Conservation (phyloP, 2,113 vertebrate genomes). For the Tor tambroides region DNA sequence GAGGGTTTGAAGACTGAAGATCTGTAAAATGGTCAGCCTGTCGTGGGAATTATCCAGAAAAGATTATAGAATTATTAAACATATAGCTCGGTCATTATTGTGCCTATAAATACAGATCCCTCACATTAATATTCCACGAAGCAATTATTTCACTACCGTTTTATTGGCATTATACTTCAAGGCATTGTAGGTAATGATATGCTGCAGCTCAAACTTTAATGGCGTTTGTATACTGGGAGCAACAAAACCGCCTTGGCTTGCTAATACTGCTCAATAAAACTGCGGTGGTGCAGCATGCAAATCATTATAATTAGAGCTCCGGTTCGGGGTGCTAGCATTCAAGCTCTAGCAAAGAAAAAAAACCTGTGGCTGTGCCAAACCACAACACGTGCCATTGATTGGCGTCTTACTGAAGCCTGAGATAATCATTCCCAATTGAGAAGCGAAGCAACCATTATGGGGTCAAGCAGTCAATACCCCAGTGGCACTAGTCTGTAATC, state of each 20-base stretch:
- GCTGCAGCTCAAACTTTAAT: background rate
- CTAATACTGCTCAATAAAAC: conserved; percentile 29
- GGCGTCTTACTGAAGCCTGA: conserved; percentile 22
- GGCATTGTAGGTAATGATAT: background rate
- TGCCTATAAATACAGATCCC: conserved; percentile 19
- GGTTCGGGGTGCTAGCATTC: background rate
- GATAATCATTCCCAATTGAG: conserved; percentile 41
- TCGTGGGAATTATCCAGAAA: background rate
- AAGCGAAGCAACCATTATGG: conserved; percentile 27
- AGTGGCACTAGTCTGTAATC: conserved; percentile 66
- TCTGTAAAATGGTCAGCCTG: background rate
- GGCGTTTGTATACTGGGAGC: background rate
- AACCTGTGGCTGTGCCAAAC: background rate
- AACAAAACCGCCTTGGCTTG: conserved; percentile 8
- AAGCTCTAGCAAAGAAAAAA: conserved; percentile 19
- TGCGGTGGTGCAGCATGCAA: background rate
- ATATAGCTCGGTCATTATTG: conserved; percentile 5
- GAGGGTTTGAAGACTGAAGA: background rate
- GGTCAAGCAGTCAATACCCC: conserved; percentile 43
- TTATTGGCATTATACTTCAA: conserved; percentile 26
- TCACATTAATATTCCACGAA: conserved; percentile 18
- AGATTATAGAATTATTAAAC: conserved; percentile 11
- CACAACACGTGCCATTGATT: background rate
- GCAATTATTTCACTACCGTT: background rate
- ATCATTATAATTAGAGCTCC: conserved; percentile 30